Percentiles rank a stretch among this genome's conserved stretches.
Evolutionary conservation across 2,888 invertebrate genomes (phyloP).

Genomic region (Linnaemya tessellans): DNA sequence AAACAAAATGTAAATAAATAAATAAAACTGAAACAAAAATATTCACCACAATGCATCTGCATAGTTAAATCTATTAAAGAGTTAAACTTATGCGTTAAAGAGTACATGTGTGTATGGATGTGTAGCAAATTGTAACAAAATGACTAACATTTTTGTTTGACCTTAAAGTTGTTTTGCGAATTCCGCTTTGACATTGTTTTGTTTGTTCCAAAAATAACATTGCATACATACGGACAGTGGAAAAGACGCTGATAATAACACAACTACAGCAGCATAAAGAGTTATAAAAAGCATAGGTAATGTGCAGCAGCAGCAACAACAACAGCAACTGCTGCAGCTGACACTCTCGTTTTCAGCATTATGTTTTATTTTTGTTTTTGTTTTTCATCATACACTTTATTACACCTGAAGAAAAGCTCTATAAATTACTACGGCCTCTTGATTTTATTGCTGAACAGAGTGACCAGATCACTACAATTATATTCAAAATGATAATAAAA

Average conservation of each 20-base stretch:
- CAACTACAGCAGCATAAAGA: conserved; percentile 17
- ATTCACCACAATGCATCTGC: not conserved
- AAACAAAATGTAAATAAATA: not conserved
- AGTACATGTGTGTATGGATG: not conserved
- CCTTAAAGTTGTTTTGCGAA: conserved; percentile 70
- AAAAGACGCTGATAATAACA: conserved; percentile 35
- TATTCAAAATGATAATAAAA: too few relatives aligned
- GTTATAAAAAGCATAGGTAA: conserved; percentile 26
- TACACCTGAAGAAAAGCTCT: conserved; percentile 42
- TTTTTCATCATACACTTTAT: conserved; percentile 18
- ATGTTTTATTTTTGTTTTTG: not conserved
- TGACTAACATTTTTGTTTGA: conserved; percentile 70
- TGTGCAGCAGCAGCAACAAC: conserved; percentile 6
- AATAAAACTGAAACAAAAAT: not conserved
- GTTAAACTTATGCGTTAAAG: too few relatives aligned
- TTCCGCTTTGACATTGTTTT: conserved; percentile 71
- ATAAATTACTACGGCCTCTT: not conserved
- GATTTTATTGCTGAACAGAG: not conserved
- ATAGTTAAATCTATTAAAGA: not conserved
- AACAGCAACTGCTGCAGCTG: not conserved
- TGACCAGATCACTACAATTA: not conserved
- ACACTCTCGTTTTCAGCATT: conserved; percentile 48
- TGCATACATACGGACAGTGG: conserved; percentile 9
- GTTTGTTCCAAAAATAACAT: conserved; percentile 69
- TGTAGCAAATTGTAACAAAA: conserved; percentile 52